Base-by-base conservation (phyloP, 2,888 invertebrate genomes). In the Latrodectus hesperus region DNA sequence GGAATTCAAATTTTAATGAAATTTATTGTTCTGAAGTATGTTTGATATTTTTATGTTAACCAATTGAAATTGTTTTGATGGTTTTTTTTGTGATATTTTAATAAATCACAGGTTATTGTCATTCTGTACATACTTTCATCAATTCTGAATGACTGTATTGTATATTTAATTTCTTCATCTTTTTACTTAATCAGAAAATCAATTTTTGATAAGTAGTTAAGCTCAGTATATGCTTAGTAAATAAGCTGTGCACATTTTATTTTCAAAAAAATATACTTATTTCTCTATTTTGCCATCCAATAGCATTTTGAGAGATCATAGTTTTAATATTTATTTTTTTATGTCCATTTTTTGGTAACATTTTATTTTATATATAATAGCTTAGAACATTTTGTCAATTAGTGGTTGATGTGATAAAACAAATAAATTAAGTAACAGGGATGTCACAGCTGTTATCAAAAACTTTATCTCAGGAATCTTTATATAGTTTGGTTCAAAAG, bases 51-150 rank as follows among this genome's bases (percentile, higher is more conserved):
- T 80, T 49, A 38, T 68, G 68, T 80, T 72, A 16, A 72, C n/a
- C n/a, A 16, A 26, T 26, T 53, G 53, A 14, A 77, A 17, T 17
- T 78, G 38, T 72, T 72, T 70, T 80, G 64, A 64, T 51, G 51
- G 60, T 49, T 49, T 72, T 80, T 49, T 64, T 67, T 65, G 80
- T 80, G 80, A 80, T 80, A 80, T 80, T 80, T 75, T 80, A 38
- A 3, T 38, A 80, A 80, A 80, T 71, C 72, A 80, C 80, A 80
- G 55, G 38, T 80, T 51, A 60, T 80, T 80, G 51, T 64, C 72
- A 80, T 72, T 72, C 64, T 80, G 80, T 80, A 80, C 49, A 80
- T 72, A 80, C 52, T 26, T 72, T 60, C 80, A 80, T 80, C 51
- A 26, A 68, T 53, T 17, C 11, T 71, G 26, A 22, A 53, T 71